Evolutionary conservation across 2,797 vertebrate genomes (phyloP).

Genomic region (Sebastes cheni): DNA sequence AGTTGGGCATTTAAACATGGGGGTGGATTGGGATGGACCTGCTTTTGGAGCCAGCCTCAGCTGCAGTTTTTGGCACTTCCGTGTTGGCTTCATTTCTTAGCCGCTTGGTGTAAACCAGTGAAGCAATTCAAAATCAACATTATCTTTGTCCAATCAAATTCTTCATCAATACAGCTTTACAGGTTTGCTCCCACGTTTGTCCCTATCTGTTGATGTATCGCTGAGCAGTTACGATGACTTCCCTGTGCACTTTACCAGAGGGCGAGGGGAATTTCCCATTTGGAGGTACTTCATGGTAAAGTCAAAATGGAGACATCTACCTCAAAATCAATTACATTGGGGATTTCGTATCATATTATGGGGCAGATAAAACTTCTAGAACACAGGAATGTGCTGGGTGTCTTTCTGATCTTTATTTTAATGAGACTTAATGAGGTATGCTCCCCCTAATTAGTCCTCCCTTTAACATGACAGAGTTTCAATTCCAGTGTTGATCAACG

Average conservation of each 20-base stretch:
- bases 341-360: conserved; percentile 32
- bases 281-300: neutral
- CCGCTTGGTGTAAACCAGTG: neutral
- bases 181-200: neutral
- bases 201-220: neutral
- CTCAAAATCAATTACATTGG: conserved; percentile 10
- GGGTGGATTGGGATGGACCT: too few species aligned
- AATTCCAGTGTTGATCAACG: conserved; percentile 77
- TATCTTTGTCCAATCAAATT: neutral
- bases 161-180: neutral
- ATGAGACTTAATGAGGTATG: conserved; percentile 78
- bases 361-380: conserved; percentile 26
- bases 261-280: neutral
- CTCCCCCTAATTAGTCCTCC: conserved; percentile 74
- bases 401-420: conserved; percentile 70
- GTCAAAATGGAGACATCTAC: conserved; percentile 17
- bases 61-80: too few species aligned
- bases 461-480: conserved; percentile 71
- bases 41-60: too few species aligned
- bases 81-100: rapidly evolving
- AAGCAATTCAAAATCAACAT: neutral
- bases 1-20: too few species aligned
- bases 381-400: conserved; percentile 33
- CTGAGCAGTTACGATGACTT: neutral
- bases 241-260: too few species aligned